Evolutionary conservation across 2,888 invertebrate species (phyloP).

Genomic region (Helicoverpa assulta): DNA sequence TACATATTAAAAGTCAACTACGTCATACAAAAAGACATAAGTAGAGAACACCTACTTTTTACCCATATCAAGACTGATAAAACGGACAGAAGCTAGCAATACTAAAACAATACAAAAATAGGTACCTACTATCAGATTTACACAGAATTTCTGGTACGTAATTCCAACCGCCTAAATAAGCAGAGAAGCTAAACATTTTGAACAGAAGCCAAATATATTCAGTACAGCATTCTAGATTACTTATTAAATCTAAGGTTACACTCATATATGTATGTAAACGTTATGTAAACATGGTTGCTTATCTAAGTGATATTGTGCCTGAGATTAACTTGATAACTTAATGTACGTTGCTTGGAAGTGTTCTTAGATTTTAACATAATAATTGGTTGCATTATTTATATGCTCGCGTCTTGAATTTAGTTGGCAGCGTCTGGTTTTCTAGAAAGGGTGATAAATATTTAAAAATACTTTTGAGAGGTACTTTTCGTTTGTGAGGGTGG

Average conservation of each 20-base stretch:
- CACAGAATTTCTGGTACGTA: constrained; percentile 13
- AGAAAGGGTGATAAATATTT: not conserved
- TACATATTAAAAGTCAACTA: too few relatives aligned
- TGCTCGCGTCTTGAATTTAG: constrained; percentile 13
- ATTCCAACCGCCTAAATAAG: constrained; percentile 7
- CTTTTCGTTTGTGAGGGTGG: too few relatives aligned
- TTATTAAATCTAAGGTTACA: constrained; percentile 26
- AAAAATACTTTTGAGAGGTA: not conserved
- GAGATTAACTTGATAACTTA: constrained; percentile 44
- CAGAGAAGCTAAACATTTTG: constrained; percentile 38
- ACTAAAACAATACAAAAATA: not conserved
- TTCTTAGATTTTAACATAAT: constrained; percentile 55
- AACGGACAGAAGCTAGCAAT: not conserved
- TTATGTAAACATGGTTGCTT: constrained; percentile 42
- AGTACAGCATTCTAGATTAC: constrained; percentile 15
- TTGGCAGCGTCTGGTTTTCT: constrained; percentile 12
- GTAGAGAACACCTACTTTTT: too few relatives aligned
- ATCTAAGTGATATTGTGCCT: constrained; percentile 54
- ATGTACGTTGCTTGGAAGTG: constrained; percentile 33
- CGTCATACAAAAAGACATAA: too few relatives aligned
- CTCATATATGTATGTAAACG: constrained; percentile 23
- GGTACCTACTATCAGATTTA: not conserved
- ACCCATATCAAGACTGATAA: not conserved
- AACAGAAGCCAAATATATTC: constrained; percentile 20
- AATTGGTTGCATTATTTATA: constrained; percentile 52